Evolutionary conservation across 1,140 invertebrate genomes (phyloP).

Genomic region (Linepithema humile): DNA sequence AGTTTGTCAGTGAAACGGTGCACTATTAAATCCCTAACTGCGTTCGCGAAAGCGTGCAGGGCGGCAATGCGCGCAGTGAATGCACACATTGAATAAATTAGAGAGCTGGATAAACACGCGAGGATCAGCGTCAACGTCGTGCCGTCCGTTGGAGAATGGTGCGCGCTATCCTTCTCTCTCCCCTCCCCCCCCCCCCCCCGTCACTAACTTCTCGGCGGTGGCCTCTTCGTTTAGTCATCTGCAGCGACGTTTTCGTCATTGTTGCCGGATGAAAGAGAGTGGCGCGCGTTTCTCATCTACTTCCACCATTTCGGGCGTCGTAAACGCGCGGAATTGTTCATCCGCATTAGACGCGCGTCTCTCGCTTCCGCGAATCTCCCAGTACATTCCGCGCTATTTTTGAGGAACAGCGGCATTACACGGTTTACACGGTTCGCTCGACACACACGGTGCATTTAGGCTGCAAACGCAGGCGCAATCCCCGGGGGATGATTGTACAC

Average conservation of each 20-base stretch:
- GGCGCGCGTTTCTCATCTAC: constrained; percentile 47
- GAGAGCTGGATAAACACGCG: constrained; percentile 75
- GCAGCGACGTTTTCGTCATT: constrained; percentile 61
- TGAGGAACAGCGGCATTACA: not conserved
- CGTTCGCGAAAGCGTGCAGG: constrained; percentile 67
- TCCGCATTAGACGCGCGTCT: not conserved
- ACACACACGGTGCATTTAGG: constrained; percentile 12
- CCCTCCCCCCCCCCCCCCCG: not conserved
- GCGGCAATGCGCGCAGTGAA: constrained; percentile 74
- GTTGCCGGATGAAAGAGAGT: constrained; percentile 59
- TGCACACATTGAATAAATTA: constrained; percentile 80
- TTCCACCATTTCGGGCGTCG: not conserved
- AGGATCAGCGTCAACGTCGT: constrained; percentile 68
- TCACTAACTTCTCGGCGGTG: constrained; percentile 1
- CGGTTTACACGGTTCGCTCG: not conserved
- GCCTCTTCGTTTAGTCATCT: constrained; percentile 43
- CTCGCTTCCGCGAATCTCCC: not conserved
- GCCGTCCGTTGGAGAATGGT: constrained; percentile 48
- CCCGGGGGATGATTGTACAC: not conserved
- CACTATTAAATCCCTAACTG: constrained; percentile 78
- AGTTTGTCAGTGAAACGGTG: constrained; percentile 75
- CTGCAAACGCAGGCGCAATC: not conserved
- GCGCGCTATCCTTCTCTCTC: no score
- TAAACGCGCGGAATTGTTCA: constrained; percentile 31
- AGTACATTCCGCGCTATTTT: not conserved